Percentiles rank a stretch among this genome's conserved stretches.
Conservation (phyloP, 2,113 vertebrate species). For the Scomber colias region DNA sequence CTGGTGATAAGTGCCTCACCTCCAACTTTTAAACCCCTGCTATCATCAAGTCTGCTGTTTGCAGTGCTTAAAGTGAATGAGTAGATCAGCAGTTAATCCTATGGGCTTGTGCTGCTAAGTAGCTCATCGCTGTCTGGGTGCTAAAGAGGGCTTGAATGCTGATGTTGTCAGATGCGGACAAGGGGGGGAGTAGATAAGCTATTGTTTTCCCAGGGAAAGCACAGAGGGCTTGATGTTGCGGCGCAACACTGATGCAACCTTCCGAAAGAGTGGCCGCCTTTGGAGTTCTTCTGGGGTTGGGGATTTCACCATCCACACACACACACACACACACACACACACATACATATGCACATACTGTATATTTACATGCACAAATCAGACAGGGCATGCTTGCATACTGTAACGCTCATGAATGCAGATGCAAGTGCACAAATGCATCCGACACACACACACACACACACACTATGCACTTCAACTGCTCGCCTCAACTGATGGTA, state of each 20-base stretch:
- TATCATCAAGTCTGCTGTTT: constrained; percentile 74
- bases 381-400: constrained; percentile 10
- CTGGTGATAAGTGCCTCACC: constrained; percentile 75
- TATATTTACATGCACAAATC: constrained; percentile 48
- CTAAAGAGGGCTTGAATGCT: constrained; percentile 78
- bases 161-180: constrained; percentile 81
- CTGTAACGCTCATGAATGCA: constrained; percentile 25
- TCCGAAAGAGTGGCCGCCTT: constrained; percentile 65
- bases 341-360: constrained; percentile 16
- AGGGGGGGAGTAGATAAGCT: constrained; percentile 72
- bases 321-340: constrained; percentile 15
- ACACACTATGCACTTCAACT: constrained; percentile 1
- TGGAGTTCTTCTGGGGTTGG: constrained; percentile 46
- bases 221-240: constrained; percentile 59
- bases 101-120: constrained; percentile 77
- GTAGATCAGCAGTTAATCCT: constrained; percentile 83
- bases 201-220: constrained; percentile 80
- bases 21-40: constrained; percentile 78
- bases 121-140: constrained; percentile 77
- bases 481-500: constrained; percentile 40
- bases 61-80: constrained; percentile 79
- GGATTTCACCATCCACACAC: constrained; percentile 55
- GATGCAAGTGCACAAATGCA: constrained; percentile 1
- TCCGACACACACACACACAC: background rate
- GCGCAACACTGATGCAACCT: constrained; percentile 78